Base-by-base conservation (phyloP, 2,113 vertebrate genomes). In the Melanostigma gelatinosum region DNA sequence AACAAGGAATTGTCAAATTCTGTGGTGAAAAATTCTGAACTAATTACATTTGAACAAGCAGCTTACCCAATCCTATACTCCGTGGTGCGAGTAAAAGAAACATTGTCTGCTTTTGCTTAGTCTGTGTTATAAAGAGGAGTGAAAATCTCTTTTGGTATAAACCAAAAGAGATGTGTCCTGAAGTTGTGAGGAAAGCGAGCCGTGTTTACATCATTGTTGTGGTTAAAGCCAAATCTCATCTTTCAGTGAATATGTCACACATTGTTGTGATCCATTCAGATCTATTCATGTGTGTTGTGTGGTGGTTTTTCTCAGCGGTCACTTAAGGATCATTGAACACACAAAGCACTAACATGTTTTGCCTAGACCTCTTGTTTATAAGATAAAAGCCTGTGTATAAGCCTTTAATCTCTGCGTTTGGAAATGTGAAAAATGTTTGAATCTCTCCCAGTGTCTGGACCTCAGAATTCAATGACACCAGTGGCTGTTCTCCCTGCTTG, bases 351-450 rank as follows among this genome's bases (percentile, higher is more conserved):
- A 72, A 89, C 84, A 91, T 88, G 84, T 86, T 93, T 87, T 72
- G 82, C 87, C 82, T 76, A 68, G 80, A 85, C 62, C 62, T 90
- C 72, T 90, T 91, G 91, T 92, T 93, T 91, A 85, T 78, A 70
- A 84, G 85, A 93, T 89, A 86, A 93, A 92, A 89, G 88, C 75
- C 67, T 61, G 82, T 48, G 78, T 77, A 57, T 82, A 85, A 92
- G 85, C 80, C 84, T 92, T 92, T 93, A 88, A 93, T 91, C 87
- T 92, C 71, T 60, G 73, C 91, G 87, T 93, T 92, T 93, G 73
- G 77, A 89, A 90, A 91, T 90, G 84, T 84, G 77, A 91, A 93
- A 93, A 87, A 81, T 86, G 85, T 80, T 87, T 85, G 85, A 91
- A 88, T 88, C 73, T 85, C 71, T 80, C 87, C 52, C 73, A 80